These are phyloP conservation scores for Lissocephala sabroskyi DNA, from an alignment of 2,888 invertebrate genomes.

Conservation along the genomic window DNA sequence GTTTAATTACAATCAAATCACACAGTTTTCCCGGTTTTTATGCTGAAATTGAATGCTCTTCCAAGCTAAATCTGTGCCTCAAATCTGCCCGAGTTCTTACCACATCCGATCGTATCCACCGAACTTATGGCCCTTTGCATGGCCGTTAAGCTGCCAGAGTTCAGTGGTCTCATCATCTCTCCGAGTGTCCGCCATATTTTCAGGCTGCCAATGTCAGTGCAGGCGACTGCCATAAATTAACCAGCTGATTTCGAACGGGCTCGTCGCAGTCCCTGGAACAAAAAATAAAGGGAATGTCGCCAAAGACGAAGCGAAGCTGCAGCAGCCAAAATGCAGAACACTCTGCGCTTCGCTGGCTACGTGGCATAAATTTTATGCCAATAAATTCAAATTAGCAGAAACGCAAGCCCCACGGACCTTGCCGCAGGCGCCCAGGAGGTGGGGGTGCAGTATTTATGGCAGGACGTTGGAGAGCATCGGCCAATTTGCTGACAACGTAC, in stretches of 20 bases:
- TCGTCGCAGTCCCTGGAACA: constrained; percentile 12
- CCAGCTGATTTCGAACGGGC: constrained; percentile 6
- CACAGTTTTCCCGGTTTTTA: too few species aligned
- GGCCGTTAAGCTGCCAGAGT: too few species aligned
- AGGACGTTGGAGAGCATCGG: constrained; percentile 11
- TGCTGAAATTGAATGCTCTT: too few species aligned
- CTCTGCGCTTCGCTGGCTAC: constrained; percentile 14
- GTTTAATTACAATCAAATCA: too few species aligned
- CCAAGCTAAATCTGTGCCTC: too few species aligned
- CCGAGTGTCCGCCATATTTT: constrained; percentile 36
- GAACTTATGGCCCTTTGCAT: too few species aligned
- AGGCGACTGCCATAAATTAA: constrained; percentile 49
- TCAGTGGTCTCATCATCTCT: too few species aligned
- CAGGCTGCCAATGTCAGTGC: constrained; percentile 49
- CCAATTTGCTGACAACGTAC: background rate
- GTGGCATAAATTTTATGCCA: constrained; percentile 55
- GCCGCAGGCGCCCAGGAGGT: constrained; percentile 20
- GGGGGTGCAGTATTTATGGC: constrained; percentile 51
- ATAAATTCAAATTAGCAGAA: constrained; percentile 60
- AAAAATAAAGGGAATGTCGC: background rate
- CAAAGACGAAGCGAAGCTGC: constrained; percentile 2
- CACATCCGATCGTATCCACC: too few species aligned
- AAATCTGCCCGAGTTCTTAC: too few species aligned
- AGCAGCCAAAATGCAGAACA: constrained; percentile 17
- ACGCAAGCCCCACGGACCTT: constrained; percentile 16